Percentiles rank a stretch among this genome's conserved stretches.
Evolutionary conservation across 2,888 invertebrate genomes (phyloP).

Genomic region (Pyrrhopygopsis socrates): DNA sequence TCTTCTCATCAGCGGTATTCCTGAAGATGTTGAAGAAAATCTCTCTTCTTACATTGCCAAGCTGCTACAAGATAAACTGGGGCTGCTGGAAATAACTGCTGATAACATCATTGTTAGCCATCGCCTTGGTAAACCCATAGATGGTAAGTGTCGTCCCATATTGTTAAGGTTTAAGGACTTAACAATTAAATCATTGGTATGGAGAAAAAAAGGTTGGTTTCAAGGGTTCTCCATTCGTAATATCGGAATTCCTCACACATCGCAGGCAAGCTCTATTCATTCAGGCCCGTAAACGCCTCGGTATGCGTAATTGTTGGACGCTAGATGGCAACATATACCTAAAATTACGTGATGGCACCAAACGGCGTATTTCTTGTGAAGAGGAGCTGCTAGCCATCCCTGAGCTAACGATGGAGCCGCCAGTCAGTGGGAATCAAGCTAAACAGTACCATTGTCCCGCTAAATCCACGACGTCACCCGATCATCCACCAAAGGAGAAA

Average conservation of each 20-base stretch:
- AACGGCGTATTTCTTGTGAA: background rate
- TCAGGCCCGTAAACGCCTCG: background rate
- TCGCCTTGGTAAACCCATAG: background rate
- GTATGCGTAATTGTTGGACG: background rate
- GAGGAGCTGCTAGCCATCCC: background rate
- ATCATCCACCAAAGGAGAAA: background rate
- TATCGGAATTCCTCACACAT: background rate
- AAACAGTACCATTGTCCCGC: background rate
- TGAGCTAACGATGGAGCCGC: background rate
- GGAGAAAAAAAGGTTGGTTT: background rate
- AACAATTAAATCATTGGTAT: background rate
- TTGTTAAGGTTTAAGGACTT: background rate
- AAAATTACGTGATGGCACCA: background rate
- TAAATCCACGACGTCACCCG: background rate
- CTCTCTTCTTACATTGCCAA: background rate
- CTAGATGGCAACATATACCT: background rate
- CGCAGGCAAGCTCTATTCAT: background rate
- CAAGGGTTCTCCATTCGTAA: background rate
- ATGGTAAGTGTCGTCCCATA: background rate
- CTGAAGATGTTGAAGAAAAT: background rate
- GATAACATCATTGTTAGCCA: background rate
- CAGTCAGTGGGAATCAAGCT: background rate
- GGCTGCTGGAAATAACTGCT: too few species aligned
- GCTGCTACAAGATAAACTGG: background rate
- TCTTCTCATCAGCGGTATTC: background rate